Base-by-base conservation (phyloP, 2,113 vertebrate genomes). In the Formicarius rufipectus region DNA sequence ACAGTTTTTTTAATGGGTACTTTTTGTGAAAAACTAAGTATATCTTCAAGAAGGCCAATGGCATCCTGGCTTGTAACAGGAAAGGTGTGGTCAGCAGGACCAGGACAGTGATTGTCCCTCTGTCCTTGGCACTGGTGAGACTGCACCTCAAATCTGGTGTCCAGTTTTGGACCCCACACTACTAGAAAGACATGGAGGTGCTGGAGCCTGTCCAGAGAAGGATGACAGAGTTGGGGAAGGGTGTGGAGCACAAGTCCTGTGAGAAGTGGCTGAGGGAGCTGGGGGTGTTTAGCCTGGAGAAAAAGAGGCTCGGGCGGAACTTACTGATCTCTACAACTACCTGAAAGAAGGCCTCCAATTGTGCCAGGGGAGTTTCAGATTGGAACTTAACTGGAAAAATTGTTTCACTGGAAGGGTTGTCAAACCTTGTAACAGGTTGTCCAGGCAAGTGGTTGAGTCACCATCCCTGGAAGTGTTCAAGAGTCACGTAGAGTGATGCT, bases 401-500 rank as follows among this genome's bases (percentile, higher is more conserved):
- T 13, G 14, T 17, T 63, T 81, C 21, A 39, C 7, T 3, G 2
- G 22, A 75, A 52, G 25, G 7, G 3, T 52, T 79, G 21, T 75
- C 9, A 62, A 24, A 14, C 13, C 8, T 3, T 72, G 47, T 37
- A 84, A 90, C 5, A 47, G 53, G n/a, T 44, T 81, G 21, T 33
- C 47, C n/a, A 44, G 74, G 22, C 25, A 59, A 10, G 5, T 76
- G 20, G 11, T 33, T 6, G 49, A 59, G 35, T 55, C 33, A 8
- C 20, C 17, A 17, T 45, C 15, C 14, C 35, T 82, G 64, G 3
- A 28, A 7, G 23, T 52, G 28, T 71, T 85, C 21, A 28, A 11
- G 71, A 88, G 27, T 44, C 0, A 0, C 24, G 35, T 35, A 42
- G 30, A 78, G 2, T 56, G 23, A 15, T 4, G 1, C 27, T 71